These are phyloP conservation scores for Metridium senile DNA, from an alignment of 92 coral and sea anemone species.

Conservation along the genomic window DNA sequence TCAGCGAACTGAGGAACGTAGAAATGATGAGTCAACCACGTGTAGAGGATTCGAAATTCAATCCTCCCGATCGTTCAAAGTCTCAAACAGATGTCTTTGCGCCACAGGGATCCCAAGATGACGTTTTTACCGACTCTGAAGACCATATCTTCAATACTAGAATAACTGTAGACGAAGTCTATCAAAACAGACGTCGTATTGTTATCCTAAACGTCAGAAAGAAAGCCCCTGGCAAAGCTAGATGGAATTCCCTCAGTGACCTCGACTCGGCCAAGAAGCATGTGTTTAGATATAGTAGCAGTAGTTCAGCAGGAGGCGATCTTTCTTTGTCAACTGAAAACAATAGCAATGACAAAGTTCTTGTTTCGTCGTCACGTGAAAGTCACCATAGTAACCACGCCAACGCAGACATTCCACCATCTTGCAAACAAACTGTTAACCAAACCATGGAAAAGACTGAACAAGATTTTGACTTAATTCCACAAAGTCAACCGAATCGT, in stretches of 20 bases:
- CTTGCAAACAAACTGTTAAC: slow-evolving; percentile 1
- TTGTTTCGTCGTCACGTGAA: background rate
- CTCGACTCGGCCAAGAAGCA: slow-evolving; percentile 54
- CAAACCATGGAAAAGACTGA: background rate
- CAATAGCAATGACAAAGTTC: slow-evolving; percentile 31
- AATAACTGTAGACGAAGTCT: slow-evolving; percentile 72
- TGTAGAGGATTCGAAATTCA: background rate
- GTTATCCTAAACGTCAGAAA: slow-evolving; percentile 75
- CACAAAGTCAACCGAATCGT: background rate
- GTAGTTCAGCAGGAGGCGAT: slow-evolving; percentile 8
- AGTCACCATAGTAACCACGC: background rate
- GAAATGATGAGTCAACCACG: background rate
- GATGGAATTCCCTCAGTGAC: slow-evolving; percentile 83
- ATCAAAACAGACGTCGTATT: slow-evolving; percentile 63
- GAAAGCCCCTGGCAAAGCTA: slow-evolving; percentile 59
- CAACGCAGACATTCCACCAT: background rate
- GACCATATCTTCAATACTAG: slow-evolving; percentile 50
- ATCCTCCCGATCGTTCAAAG: slow-evolving; percentile 6
- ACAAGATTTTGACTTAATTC: background rate
- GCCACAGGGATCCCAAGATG: slow-evolving; percentile 10
- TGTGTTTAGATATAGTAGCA: slow-evolving; percentile 20
- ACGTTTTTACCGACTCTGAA: slow-evolving; percentile 10
- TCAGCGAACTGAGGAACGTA: slow-evolving; percentile 28
- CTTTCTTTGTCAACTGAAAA: background rate
- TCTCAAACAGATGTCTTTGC: slow-evolving; percentile 11